These are phyloP conservation scores for Nomada ruficornis DNA, from an alignment of 2,888 invertebrate species.

Conservation along the genomic window DNA sequence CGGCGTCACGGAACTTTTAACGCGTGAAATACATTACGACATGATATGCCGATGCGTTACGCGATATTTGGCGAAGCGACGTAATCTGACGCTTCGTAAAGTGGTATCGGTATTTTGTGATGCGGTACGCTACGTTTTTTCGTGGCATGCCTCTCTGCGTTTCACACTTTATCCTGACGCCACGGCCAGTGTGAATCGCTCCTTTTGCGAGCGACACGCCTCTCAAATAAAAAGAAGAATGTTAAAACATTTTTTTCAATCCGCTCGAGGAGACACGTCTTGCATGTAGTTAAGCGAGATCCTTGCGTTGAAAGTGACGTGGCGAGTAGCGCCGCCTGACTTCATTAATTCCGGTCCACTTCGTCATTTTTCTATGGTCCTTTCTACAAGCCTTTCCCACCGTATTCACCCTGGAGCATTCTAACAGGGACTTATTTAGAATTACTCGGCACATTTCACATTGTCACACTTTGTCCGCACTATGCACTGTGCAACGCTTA, in stretches of 20 bases:
- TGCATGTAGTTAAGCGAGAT: neutral
- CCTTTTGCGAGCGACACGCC: neutral
- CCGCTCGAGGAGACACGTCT: neutral
- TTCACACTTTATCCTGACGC: neutral
- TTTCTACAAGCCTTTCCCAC: slow-evolving; percentile 21
- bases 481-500: neutral
- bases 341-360: slow-evolving; percentile 23
- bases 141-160: neutral
- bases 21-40: neutral
- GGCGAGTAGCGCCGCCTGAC: neutral
- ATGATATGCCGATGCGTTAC: neutral
- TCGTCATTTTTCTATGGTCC: slow-evolving; percentile 26
- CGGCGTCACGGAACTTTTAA: neutral
- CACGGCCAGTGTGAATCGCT: neutral
- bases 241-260: too few relatives aligned
- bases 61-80: neutral
- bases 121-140: neutral
- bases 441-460: slow-evolving; percentile 52
- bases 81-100: neutral
- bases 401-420: slow-evolving; percentile 7
- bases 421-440: slow-evolving; percentile 6
- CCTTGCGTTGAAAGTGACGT: neutral
- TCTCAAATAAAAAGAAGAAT: neutral
- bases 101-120: neutral
- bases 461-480: neutral